Evolutionary conservation across 2,113 vertebrate genomes (phyloP).

Genomic region (Raja brachyura): DNA sequence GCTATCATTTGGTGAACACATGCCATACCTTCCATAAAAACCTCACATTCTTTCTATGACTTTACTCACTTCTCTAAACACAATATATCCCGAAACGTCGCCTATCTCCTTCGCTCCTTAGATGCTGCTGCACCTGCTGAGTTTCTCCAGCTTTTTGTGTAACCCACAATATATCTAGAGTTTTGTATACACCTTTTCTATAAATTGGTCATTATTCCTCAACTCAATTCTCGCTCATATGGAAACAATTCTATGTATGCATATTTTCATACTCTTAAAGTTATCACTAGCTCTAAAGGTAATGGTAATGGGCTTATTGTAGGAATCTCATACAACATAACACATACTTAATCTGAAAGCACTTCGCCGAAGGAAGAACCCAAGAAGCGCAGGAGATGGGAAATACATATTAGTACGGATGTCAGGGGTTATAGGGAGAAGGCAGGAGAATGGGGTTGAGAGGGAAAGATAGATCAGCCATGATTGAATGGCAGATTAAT

Average conservation of each 20-base stretch:
- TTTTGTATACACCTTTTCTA: not conserved
- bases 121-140: too few species aligned
- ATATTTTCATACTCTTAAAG: not conserved
- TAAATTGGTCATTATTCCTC: not conserved
- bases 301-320: not conserved
- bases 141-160: too few species aligned
- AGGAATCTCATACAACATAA: not conserved
- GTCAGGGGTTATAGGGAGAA: too few species aligned
- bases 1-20: not conserved
- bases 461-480: too few species aligned
- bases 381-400: not conserved
- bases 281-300: not conserved
- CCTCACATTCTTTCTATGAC: not conserved
- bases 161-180: not conserved
- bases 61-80: not conserved
- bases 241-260: not conserved
- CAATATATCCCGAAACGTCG: not conserved
- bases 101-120: too few species aligned
- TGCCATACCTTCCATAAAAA: too few species aligned
- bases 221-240: not conserved
- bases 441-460: too few species aligned
- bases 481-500: too few species aligned
- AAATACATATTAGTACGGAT: not conserved
- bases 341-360: not conserved
- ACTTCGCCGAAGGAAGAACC: not conserved